Percentiles rank a stretch among this genome's conserved stretches.
Conservation (phyloP, 2,113 vertebrate species). For the Rhinolophus ferrumequinum region DNA sequence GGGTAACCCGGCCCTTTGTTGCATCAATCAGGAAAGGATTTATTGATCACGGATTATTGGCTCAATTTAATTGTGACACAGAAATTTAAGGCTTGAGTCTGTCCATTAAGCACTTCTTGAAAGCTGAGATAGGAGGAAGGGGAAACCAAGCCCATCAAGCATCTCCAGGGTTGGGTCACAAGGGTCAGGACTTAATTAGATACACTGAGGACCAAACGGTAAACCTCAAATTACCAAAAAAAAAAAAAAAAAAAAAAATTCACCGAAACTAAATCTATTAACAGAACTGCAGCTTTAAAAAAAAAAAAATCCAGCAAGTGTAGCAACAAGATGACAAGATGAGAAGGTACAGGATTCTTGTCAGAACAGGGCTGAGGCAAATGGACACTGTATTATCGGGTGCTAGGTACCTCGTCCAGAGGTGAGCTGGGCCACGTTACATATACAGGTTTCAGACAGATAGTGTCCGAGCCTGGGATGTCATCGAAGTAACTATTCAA, state of each 20-base stretch:
- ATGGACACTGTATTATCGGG: background rate
- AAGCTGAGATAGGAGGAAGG: background rate
- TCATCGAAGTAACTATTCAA: background rate
- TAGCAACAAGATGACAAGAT: background rate
- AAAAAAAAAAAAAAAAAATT: background rate
- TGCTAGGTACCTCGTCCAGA: background rate
- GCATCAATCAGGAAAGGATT: background rate
- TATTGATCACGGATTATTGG: background rate
- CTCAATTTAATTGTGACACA: background rate
- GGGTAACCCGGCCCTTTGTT: background rate
- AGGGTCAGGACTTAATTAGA: background rate
- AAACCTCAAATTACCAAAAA: background rate
- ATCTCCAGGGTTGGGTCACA: background rate
- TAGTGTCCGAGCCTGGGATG: background rate
- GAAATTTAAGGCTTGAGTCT: background rate
- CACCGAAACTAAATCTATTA: background rate
- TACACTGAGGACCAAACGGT: background rate
- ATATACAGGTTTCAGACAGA: background rate
- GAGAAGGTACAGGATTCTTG: background rate
- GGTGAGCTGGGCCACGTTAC: background rate
- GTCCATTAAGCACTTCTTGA: background rate
- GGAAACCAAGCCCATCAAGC: background rate
- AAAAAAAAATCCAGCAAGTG: background rate
- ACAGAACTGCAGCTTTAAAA: background rate
- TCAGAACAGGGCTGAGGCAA: background rate